A percentile compares a stretch with the other conserved stretches of the same genome.
Conservation (phyloP, 2,888 invertebrate genomes). For the Noctuana brunneofusca region DNA sequence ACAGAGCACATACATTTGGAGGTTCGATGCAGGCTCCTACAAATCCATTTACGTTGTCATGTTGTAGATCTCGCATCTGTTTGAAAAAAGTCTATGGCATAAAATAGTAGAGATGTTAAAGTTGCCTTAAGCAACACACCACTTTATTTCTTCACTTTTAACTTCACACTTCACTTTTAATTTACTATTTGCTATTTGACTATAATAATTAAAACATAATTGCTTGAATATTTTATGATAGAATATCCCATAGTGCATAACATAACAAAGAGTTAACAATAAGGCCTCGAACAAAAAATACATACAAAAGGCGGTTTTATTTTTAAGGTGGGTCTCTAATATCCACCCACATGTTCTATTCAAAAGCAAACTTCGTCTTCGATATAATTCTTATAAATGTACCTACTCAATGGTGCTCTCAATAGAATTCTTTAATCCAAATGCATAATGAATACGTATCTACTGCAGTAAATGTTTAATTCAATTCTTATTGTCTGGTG, state of each 20-base stretch:
- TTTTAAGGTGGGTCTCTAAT: not conserved
- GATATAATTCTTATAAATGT: not conserved
- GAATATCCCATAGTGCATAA: too few relatives aligned
- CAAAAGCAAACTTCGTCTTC: not conserved
- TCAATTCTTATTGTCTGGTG: not conserved
- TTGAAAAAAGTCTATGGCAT: too few relatives aligned
- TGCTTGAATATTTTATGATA: too few relatives aligned
- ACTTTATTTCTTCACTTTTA: too few relatives aligned
- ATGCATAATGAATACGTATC: not conserved
- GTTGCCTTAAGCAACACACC: too few relatives aligned
- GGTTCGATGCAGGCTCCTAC: slow-evolving; percentile 96
- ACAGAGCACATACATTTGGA: slow-evolving; percentile 94
- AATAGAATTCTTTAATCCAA: not conserved
- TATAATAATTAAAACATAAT: too few relatives aligned
- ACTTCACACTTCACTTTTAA: too few relatives aligned
- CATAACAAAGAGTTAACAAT: not conserved
- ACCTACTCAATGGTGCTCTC: too few relatives aligned
- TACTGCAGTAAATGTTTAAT: not conserved
- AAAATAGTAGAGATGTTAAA: too few relatives aligned
- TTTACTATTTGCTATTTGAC: too few relatives aligned
- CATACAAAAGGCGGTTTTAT: not conserved
- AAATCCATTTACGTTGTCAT: slow-evolving; percentile 95
- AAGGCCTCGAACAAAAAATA: not conserved
- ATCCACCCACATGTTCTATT: not conserved
- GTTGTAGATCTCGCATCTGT: slow-evolving; percentile 94